Evolutionary conservation across 2,888 invertebrate genomes (phyloP), one percentile per base, ranked within the genome.

Genomic region (Galerucella nymphaeae): DNA sequence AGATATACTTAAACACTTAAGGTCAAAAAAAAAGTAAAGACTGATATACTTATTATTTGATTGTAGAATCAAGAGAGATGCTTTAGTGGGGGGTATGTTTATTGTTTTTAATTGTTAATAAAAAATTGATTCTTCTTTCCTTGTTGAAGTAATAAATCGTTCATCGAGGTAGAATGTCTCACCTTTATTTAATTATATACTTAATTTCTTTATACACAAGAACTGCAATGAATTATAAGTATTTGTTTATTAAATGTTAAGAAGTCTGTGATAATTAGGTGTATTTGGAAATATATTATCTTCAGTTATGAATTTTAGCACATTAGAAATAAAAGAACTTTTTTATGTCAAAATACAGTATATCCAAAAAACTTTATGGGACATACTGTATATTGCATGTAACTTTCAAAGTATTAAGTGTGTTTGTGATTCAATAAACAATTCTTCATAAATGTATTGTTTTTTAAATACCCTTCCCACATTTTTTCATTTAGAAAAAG

Each of bases 261-360:
- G 66, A 69, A 74, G 70, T 70, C 74, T 75, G 74, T 75, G 74
- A 75, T 75, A 75, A 63, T 67, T 70, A 70, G 70, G 57, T 64
- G 70, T 70, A 70, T 70, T 64, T 63, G 5, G 57, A 69, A 57
- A 20, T 70, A 55, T 70, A 38, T 57, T 64, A 61, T 70, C 55
- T 57, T 18, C 10, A 20, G 53, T 63, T 45, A 62, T 57, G 16
- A 57, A 63, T 20, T 16, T 48, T 57, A 70, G 63, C 38, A 62
- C 50, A 42, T 38, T 38, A 70, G n/a, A 58, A 55, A 41, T 38
- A 38, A 70, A 18, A 10, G 10, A 18, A 2, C 0, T 63, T 63
- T 66, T 70, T 70, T 61, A 66, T 66, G 30, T 38, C 30, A 38
- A 8, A 38, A 38, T 38, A 38, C 30, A 38, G 30, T 38, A 38